Base-by-base conservation (phyloP, 2,888 invertebrate genomes). In the Selenia dentaria region DNA sequence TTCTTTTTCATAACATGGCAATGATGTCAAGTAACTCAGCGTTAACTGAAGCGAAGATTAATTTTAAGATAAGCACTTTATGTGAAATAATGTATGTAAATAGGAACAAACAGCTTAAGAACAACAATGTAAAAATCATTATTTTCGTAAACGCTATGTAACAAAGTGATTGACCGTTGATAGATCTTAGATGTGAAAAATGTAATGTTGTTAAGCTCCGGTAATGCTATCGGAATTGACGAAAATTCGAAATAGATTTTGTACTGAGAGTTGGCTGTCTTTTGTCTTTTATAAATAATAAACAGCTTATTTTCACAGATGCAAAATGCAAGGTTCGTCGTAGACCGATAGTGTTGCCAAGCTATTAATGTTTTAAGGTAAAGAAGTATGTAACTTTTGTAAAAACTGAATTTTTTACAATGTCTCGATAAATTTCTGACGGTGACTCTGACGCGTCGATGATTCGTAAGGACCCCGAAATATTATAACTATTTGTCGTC, bases 401-500 rank as follows among this genome's bases (percentile, higher is more conserved):
- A 93, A 93, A 91, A 92, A 91, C 92, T 92, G 81, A 87, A 83
- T 88, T 91, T 91, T 92, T 92, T 91, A 92, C 92, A 93, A 93
- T 22, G 93, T 93, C 93, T 93, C 93, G 93, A 92, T 93, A 93
- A 93, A 93, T 93, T 93, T 82, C 83, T 77, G 79, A 74, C 69
- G 82, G 73, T 71, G 70, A 78, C 79, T 83, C 83, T 69, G 69
- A 70, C 72, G 75, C 68, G 87, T 79, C 69, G 67, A 69, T 71
- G 77, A 82, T 80, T 87, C 82, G 80, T 83, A 84, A 85, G 86
- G 85, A 88, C 87, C 90, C 90, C 89, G 79, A 85, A 42, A 86
- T 84, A 88, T 90, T 90, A 83, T 87, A 88, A 89, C 88, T 90
- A 89, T 85, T 91, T 91, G 91, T 91, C 90, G 91, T 91, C 89